phyloP scores from a whole-genome alignment of 2,797 vertebrate genomes.

The Ispidina lecontei region DNA sequence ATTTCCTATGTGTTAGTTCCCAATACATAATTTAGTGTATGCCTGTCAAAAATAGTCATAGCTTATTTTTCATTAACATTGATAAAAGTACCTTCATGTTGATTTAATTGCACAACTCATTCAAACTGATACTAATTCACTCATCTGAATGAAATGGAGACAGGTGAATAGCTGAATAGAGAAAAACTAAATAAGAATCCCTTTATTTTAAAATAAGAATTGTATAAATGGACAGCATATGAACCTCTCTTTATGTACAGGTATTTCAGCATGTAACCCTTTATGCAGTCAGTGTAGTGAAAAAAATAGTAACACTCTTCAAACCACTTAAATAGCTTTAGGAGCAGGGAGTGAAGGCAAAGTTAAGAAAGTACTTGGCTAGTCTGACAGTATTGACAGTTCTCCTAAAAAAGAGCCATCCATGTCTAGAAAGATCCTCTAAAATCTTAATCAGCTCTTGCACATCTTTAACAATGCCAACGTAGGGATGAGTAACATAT shows the following conservation, averaged over 20 bases:
- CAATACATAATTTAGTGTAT: neutral
- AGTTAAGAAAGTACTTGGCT: neutral
- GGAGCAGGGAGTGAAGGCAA: neutral
- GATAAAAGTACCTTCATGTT: neutral
- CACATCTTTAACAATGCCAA: neutral
- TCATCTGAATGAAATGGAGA: neutral
- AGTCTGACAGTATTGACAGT: neutral
- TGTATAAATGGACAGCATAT: neutral
- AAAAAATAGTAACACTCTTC: neutral
- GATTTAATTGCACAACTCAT: neutral
- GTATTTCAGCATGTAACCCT: neutral
- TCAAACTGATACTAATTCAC: neutral
- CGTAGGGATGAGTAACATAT: neutral
- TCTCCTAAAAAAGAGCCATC: neutral
- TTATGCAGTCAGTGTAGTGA: neutral
- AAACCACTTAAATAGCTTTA: neutral
- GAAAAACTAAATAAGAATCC: neutral
- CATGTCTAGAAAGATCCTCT: neutral
- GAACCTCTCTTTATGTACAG: neutral
- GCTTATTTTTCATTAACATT: neutral
- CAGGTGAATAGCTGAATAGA: neutral
- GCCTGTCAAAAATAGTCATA: neutral
- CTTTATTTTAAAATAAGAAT: neutral
- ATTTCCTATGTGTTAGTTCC: neutral
- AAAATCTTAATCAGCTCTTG: neutral